Percentiles rank a stretch among this genome's conserved stretches.
Evolutionary conservation across 2,797 vertebrate genomes (phyloP).

Genomic region (Hydrolagus colliei): DNA sequence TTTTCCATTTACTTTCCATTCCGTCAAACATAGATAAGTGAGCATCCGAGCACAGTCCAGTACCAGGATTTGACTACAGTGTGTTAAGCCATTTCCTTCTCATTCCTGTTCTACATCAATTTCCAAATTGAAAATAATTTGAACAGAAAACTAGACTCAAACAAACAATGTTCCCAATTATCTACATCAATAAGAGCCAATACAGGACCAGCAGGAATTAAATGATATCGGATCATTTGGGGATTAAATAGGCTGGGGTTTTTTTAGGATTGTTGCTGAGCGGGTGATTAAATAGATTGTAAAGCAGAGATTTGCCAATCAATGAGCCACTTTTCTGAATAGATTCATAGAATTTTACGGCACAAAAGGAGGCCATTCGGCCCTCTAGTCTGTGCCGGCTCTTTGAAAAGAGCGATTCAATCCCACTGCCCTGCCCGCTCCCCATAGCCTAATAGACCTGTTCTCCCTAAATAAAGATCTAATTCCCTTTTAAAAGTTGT

Average conservation of each 20-base stretch:
- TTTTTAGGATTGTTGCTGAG: not conserved
- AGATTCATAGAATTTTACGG: too few relatives aligned
- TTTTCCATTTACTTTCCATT: not conserved
- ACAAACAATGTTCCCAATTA: constrained; percentile 7
- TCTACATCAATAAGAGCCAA: not conserved
- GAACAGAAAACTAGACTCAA: not conserved
- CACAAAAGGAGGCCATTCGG: too few relatives aligned
- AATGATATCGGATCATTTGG: not conserved
- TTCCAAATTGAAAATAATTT: constrained; percentile 11
- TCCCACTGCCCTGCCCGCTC: too few relatives aligned
- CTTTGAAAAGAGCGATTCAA: too few relatives aligned
- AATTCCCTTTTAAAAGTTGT: too few relatives aligned
- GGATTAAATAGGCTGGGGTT: not conserved
- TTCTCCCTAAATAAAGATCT: too few relatives aligned
- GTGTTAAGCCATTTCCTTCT: constrained; percentile 14
- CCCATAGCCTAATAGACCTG: too few relatives aligned
- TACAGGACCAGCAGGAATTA: not conserved
- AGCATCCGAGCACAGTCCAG: not conserved
- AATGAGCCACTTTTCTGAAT: not conserved
- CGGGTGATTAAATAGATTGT: not conserved
- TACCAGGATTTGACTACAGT: not conserved
- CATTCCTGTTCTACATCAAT: constrained; percentile 10
- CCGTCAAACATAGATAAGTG: not conserved
- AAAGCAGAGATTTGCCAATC: not conserved
- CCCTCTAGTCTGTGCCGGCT: too few relatives aligned